Percentiles rank a stretch among this genome's conserved stretches.
These are phyloP conservation scores for Numenius arquata DNA, from an alignment of 2,113 vertebrate genomes.

Conservation along the genomic window DNA sequence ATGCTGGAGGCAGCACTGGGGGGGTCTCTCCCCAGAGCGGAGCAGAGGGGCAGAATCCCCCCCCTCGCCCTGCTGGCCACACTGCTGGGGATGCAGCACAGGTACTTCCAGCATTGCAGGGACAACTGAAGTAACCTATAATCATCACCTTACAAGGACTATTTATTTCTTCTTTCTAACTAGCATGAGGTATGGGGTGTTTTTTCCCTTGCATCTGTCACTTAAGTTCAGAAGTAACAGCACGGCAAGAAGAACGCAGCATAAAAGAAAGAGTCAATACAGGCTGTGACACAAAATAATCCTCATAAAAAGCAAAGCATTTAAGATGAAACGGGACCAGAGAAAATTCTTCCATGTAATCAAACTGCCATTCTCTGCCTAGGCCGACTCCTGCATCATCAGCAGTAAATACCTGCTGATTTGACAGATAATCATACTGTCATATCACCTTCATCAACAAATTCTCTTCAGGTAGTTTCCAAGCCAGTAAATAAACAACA, in stretches of 20 bases:
- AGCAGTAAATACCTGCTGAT: slow-evolving; percentile 36
- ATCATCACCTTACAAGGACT: neutral
- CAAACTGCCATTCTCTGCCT: neutral
- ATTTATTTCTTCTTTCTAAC: neutral
- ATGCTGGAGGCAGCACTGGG: too few relatives aligned
- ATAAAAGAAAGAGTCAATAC: neutral
- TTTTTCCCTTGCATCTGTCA: neutral
- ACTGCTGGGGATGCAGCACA: too few relatives aligned
- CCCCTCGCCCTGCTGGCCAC: too few relatives aligned
- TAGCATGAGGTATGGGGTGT: neutral
- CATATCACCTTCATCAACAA: neutral
- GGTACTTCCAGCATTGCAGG: neutral
- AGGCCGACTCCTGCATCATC: slow-evolving; percentile 8
- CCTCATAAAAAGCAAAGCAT: neutral
- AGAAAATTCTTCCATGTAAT: neutral
- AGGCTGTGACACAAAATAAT: neutral
- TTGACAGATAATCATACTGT: slow-evolving; percentile 12
- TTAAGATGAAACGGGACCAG: neutral
- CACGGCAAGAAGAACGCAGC: fast-evolving
- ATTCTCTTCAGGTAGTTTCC: neutral
- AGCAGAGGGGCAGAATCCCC: too few relatives aligned
- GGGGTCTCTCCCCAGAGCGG: too few relatives aligned
- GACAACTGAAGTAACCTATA: neutral
- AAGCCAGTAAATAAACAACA: slow-evolving; percentile 40
- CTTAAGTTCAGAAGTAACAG: neutral